Base-by-base conservation (phyloP, 2,113 vertebrate genomes). In the Pluvialis apricaria region DNA sequence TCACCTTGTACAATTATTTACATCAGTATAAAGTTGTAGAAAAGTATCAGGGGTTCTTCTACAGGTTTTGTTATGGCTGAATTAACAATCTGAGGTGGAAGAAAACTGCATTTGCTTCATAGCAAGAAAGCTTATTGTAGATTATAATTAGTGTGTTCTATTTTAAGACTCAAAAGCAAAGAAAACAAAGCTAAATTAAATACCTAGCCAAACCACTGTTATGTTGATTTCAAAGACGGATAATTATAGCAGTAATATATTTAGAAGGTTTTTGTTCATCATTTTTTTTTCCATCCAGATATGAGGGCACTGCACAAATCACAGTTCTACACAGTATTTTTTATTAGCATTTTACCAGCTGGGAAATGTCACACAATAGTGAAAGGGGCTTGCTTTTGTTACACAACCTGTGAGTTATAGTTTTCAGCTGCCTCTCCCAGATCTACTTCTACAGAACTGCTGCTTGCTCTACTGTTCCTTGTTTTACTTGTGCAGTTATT, bases 171-270 rank as follows among this genome's bases (percentile, higher is more conserved):
- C 25, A 49, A 83, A 92, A 73, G 19, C 20, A 96, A 86, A 78
- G 45, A 88, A 94, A 78, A 22, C 38, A 95, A 89, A 94, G 9
- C 38, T 89, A 91, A 92, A 85, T 87, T 76, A 95, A 95, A 95
- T 69, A 95, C 36, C 21, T 89, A 89, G 32, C 29, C 44, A 79
- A 95, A 94, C 60, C 57, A 91, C 24, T 87, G 21, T 68, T 91
- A 55, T 79, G 19, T 71, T 85, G 38, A 72, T 96, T 82, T 92
- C 57, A 85, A 86, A 92, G 83, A 24, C 0, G 10, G 42, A 31
- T 84, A 89, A 87, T 92, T 94, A 89, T 61, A 94, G 55, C 8
- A 64, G 28, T 14, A 84, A 82, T 65, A 75, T 84, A 83, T 89
- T 84, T 84, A 87, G 73, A 84, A 89, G 8, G 2, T 19, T 71